Percentiles rank a stretch among this genome's conserved stretches.
These are phyloP conservation scores for Hylomyscus alleni DNA, from an alignment of 2,797 vertebrate species.

Conservation along the genomic window DNA sequence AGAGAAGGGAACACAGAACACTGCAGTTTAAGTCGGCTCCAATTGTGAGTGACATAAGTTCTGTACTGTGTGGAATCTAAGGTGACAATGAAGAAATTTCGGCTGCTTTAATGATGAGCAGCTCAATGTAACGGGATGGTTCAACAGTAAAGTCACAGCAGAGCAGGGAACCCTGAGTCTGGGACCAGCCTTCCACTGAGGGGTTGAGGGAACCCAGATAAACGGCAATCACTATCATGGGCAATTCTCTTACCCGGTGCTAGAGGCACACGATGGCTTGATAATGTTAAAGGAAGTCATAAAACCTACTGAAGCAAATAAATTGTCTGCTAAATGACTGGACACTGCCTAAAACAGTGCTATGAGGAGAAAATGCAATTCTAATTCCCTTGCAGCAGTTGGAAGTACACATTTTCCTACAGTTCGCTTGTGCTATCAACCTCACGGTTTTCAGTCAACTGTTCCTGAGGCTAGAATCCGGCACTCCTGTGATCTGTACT, in stretches of 20 bases:
- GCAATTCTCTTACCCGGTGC: constrained; percentile 18
- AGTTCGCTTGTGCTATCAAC: neutral
- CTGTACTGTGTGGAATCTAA: neutral
- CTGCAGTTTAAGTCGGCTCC: neutral
- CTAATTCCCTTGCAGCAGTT: constrained; percentile 41
- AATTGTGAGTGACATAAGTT: constrained; percentile 7
- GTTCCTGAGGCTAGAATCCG: neutral
- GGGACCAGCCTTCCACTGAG: neutral
- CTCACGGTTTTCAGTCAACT: neutral
- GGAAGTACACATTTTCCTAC: constrained; percentile 29
- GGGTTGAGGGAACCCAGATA: neutral
- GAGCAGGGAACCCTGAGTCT: neutral
- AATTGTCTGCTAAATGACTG: constrained; percentile 65
- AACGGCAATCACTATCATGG: constrained; percentile 28
- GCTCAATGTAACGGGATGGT: neutral
- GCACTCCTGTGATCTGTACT: neutral
- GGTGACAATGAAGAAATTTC: neutral
- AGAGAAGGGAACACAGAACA: neutral
- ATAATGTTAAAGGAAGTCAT: constrained; percentile 71
- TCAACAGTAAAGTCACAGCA: neutral
- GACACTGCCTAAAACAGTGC: constrained; percentile 44
- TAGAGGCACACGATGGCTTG: constrained; percentile 48
- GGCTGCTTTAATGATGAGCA: neutral
- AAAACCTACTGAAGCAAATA: constrained; percentile 68
- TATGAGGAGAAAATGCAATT: constrained; percentile 66